Evolutionary conservation across 1,140 invertebrate genomes (phyloP).

Genomic region (Oreohelix idahoensis): DNA sequence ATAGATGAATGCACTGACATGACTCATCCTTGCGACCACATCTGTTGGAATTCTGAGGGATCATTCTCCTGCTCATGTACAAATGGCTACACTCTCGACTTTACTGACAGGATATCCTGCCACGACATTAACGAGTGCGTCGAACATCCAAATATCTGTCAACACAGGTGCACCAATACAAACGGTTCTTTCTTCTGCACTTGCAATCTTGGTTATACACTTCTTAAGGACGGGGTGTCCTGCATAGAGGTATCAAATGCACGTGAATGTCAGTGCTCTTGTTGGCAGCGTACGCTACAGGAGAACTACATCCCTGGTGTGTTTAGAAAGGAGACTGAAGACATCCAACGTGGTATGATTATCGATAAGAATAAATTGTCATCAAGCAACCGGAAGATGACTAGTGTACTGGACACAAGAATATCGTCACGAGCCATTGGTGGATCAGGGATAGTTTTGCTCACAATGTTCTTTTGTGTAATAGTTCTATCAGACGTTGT

Average conservation of each 20-base stretch:
- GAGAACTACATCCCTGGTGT: neutral
- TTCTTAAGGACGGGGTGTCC: constrained; percentile 44
- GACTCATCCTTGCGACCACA: neutral
- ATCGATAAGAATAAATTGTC: neutral
- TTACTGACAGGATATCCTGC: neutral
- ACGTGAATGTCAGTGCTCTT: neutral
- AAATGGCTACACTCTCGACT: neutral
- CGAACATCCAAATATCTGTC: neutral
- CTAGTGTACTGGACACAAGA: neutral
- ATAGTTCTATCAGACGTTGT: neutral
- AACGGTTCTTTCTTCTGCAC: constrained; percentile 50
- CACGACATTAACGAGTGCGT: neutral
- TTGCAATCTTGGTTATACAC: constrained; percentile 49
- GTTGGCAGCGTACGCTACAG: neutral
- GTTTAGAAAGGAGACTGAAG: neutral
- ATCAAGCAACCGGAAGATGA: neutral
- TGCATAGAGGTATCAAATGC: constrained; percentile 30
- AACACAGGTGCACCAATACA: neutral
- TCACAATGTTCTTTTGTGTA: neutral
- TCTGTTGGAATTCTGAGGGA: neutral
- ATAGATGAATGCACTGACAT: neutral
- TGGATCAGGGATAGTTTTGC: neutral
- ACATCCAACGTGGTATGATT: neutral
- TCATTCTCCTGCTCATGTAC: neutral
- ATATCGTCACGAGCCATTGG: neutral